Evolutionary conservation across 2,797 vertebrate species (phyloP).

Genomic region (Mormyrops boulengeri): DNA sequence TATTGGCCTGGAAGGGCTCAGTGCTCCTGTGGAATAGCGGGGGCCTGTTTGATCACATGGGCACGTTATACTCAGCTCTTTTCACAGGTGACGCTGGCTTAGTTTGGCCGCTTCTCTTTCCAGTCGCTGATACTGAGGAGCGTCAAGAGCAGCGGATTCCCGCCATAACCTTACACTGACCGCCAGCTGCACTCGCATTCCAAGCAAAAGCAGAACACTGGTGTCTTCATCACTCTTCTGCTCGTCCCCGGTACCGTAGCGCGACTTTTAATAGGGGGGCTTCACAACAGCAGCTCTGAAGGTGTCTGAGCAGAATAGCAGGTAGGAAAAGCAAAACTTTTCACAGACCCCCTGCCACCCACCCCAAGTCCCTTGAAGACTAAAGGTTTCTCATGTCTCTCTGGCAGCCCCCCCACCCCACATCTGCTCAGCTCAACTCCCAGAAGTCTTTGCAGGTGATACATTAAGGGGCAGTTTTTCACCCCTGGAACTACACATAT

Average conservation of each 20-base stretch:
- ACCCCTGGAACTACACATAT: not conserved
- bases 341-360: not conserved
- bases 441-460: not conserved
- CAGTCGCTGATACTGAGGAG: not conserved
- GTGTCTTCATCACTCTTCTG: not conserved
- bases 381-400: not conserved
- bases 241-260: not conserved
- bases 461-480: not conserved
- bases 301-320: not conserved
- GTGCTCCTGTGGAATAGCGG: not conserved
- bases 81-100: not conserved
- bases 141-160: not conserved
- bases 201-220: not conserved
- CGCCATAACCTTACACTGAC: not conserved
- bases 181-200: not conserved
- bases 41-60: not conserved
- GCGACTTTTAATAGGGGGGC: not conserved
- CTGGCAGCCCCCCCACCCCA: not conserved
- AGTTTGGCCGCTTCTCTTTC: not conserved
- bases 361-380: not conserved
- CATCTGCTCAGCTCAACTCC: not conserved
- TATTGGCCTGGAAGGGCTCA: not conserved
- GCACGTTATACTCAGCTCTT: not conserved
- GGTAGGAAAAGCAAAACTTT: not conserved
- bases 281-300: not conserved